phyloP scores from a whole-genome alignment of 2,797 vertebrate genomes.

The Dicrostonyx torquatus region DNA sequence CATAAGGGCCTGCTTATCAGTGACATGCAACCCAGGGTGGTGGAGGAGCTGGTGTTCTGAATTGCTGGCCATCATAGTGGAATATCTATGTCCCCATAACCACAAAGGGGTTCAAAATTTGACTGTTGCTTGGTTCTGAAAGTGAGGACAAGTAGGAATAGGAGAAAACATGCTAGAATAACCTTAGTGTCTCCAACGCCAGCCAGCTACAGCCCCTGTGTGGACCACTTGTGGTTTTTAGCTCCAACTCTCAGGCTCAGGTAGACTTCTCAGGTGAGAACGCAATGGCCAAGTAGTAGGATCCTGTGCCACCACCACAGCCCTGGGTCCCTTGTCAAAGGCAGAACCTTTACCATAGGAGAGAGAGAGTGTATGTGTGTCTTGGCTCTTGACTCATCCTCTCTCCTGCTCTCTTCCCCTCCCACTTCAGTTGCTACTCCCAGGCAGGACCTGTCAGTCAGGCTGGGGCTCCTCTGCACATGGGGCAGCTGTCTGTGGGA shows the following conservation, averaged over 20 bases:
- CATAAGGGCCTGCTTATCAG: not conserved
- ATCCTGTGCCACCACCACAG: too few species aligned
- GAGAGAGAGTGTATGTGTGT: constrained; percentile 59
- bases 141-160: not conserved
- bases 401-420: constrained; percentile 11
- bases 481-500: not conserved
- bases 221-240: not conserved
- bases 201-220: not conserved
- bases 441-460: constrained; percentile 58
- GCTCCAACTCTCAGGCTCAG: not conserved
- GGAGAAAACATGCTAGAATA: not conserved
- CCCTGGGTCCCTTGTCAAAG: constrained; percentile 7
- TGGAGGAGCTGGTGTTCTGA: not conserved
- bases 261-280: not conserved
- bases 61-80: not conserved
- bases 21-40: not conserved
- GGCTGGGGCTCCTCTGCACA: not conserved
- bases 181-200: not conserved
- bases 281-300: too few species aligned
- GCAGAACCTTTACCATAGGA: constrained; percentile 61
- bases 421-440: constrained; percentile 56
- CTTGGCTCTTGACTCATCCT: constrained; percentile 62
- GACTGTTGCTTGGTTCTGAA: not conserved
- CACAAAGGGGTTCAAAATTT: not conserved
- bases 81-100: not conserved